A percentile compares a stretch with the other conserved stretches of the same genome.
Evolutionary conservation across 1,140 invertebrate genomes (phyloP).

Genomic region (Drosophila prosaltans): DNA sequence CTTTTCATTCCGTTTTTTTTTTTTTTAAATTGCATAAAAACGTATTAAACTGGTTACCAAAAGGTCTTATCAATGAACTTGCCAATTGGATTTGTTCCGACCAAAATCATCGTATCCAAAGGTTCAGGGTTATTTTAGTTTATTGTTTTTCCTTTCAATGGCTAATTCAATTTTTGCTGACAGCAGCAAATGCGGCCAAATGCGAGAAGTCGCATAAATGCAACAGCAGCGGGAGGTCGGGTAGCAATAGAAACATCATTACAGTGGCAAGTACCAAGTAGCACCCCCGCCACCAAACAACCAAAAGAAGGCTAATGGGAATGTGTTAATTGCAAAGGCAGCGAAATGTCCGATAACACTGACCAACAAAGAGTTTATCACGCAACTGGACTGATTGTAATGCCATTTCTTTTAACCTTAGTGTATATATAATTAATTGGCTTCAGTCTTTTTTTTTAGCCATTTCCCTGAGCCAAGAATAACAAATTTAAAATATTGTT

Average conservation of each 20-base stretch:
- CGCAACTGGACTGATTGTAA: neutral
- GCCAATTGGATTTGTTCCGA: conserved; percentile 41
- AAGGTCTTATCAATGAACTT: conserved; percentile 74
- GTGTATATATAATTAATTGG: neutral
- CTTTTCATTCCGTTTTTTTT: conserved; percentile 19
- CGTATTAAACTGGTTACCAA: conserved; percentile 43
- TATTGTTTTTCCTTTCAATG: conserved; percentile 1
- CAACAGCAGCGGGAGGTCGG: conserved; percentile 20
- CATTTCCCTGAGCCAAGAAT: too few species aligned
- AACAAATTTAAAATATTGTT: too few species aligned
- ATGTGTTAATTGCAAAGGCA: conserved; percentile 70
- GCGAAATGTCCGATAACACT: conserved; percentile 48
- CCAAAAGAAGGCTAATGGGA: conserved; percentile 56
- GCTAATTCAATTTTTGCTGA: conserved; percentile 66
- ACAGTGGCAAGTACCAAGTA: neutral
- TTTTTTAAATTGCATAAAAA: conserved; percentile 62
- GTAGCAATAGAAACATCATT: neutral
- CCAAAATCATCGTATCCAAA: conserved; percentile 49
- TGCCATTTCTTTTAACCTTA: neutral
- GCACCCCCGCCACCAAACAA: conserved; percentile 17
- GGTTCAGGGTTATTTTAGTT: conserved; percentile 70
- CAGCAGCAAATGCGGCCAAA: conserved; percentile 66
- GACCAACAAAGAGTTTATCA: neutral
- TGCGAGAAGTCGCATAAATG: conserved; percentile 72
- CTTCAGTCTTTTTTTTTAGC: too few species aligned